These are phyloP conservation scores for Caerostris darwini DNA, from an alignment of 1,140 invertebrate species.

Conservation along the genomic window DNA sequence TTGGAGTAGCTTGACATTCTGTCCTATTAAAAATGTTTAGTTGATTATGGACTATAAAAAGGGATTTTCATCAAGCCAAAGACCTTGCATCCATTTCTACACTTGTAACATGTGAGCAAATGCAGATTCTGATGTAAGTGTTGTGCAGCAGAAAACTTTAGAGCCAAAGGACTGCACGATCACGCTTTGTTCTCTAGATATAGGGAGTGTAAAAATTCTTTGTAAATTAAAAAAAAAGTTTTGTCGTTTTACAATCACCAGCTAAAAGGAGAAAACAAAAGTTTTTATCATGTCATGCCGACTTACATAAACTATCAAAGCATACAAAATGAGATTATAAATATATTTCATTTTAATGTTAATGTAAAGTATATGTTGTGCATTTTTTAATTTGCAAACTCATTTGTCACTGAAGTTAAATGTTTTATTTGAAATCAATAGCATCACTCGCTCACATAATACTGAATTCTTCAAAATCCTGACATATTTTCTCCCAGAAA, in stretches of 20 bases:
- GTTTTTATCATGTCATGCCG: constrained; percentile 60
- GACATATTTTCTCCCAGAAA: constrained; percentile 1
- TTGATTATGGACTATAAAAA: constrained; percentile 46
- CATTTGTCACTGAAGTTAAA: constrained; percentile 15
- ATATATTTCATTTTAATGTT: constrained; percentile 69
- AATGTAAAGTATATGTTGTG: constrained; percentile 61
- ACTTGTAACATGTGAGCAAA: constrained; percentile 2
- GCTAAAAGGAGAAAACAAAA: constrained; percentile 20
- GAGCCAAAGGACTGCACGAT: constrained; percentile 30
- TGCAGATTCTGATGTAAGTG: constrained; percentile 35
- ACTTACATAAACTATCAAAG: constrained; percentile 28
- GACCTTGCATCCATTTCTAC: constrained; percentile 53
- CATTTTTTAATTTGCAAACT: constrained; percentile 57
- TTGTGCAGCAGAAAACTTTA: constrained; percentile 51
- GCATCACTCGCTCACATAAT: neutral
- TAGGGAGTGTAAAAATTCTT: constrained; percentile 58
- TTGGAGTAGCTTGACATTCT: constrained; percentile 62
- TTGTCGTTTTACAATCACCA: constrained; percentile 61
- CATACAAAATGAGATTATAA: constrained; percentile 65
- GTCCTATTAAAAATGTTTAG: constrained; percentile 63
- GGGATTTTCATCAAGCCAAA: constrained; percentile 38
- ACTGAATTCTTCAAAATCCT: no score
- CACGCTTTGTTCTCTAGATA: constrained; percentile 55
- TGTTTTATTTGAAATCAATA: constrained; percentile 29
- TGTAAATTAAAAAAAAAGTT: constrained; percentile 52